These are phyloP conservation scores for Arbacia lixula DNA, from an alignment of 53 echinoderm and acorn worm species.

Conservation along the genomic window DNA sequence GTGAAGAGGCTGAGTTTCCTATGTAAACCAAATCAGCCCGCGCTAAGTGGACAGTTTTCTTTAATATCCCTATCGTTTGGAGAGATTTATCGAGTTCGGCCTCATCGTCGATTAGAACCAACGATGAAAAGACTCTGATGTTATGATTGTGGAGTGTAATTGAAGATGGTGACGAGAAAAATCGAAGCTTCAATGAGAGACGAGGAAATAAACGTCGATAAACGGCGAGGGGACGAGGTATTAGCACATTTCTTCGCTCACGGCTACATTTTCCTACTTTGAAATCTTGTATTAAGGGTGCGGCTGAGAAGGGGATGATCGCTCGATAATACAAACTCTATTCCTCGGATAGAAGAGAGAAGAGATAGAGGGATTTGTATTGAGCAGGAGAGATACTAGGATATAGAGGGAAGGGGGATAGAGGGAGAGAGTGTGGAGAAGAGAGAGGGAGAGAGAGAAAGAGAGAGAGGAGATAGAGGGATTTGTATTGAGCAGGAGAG, in stretches of 20 bases:
- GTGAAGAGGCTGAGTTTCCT: too few relatives aligned
- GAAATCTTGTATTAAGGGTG: slow-evolving; percentile 31
- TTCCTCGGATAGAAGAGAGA: not conserved
- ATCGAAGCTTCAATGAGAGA: slow-evolving; percentile 39
- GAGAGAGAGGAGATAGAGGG: too few relatives aligned
- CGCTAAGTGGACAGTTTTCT: not conserved
- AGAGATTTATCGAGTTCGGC: slow-evolving; percentile 19
- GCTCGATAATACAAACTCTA: slow-evolving; percentile 42
- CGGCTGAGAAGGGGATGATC: slow-evolving; percentile 16
- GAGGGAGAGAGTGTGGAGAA: slow-evolving; percentile 8
- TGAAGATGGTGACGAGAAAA: slow-evolving; percentile 37
- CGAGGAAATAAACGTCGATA: slow-evolving; percentile 20
- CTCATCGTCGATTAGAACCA: slow-evolving; percentile 8
- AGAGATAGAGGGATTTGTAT: slow-evolving; percentile 1
- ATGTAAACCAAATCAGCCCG: slow-evolving; percentile 16
- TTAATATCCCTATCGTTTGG: slow-evolving; percentile 12
- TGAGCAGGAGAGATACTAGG: not conserved
- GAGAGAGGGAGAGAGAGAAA: not conserved
- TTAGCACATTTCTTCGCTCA: slow-evolving; percentile 27
- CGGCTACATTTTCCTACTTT: slow-evolving; percentile 16
- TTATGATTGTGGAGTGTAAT: slow-evolving; percentile 50
- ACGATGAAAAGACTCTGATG: slow-evolving; percentile 32
- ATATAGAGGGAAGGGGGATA: not conserved
- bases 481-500: too few relatives aligned
- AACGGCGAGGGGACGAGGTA: slow-evolving; percentile 6